Evolutionary conservation across 2,888 invertebrate species (phyloP).

Genomic region (Diadegma fenestrale): DNA sequence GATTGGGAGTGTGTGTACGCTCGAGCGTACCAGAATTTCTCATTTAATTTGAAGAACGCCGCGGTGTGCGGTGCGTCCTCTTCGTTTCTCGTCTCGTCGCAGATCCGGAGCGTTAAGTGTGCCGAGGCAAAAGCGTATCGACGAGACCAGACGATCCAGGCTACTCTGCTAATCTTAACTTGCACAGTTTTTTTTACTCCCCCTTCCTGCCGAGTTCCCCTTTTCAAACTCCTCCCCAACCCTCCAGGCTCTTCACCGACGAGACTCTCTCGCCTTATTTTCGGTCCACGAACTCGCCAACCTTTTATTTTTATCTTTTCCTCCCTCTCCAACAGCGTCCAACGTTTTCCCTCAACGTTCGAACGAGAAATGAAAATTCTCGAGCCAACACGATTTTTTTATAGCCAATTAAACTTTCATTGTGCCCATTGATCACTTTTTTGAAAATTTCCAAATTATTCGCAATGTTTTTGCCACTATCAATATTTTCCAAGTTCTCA

Average conservation of each 20-base stretch:
- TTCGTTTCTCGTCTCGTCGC: constrained; percentile 17
- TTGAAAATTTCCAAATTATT: neutral
- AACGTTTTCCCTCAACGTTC: constrained; percentile 1
- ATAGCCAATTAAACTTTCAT: neutral
- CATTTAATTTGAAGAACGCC: constrained; percentile 65
- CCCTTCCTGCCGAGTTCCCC: constrained; percentile 30
- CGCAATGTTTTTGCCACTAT: neutral
- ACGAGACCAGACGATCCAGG: constrained; percentile 60
- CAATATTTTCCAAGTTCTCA: neutral
- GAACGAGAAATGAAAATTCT: neutral
- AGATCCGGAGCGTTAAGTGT: constrained; percentile 43
- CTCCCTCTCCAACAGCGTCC: neutral
- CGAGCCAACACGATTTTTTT: neutral
- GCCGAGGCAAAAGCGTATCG: constrained; percentile 56
- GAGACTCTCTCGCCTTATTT: constrained; percentile 39
- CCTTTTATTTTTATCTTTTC: constrained; percentile 33
- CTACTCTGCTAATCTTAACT: constrained; percentile 67
- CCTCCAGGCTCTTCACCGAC: constrained; percentile 35
- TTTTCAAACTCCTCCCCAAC: constrained; percentile 34
- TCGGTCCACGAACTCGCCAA: constrained; percentile 22
- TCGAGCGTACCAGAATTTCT: constrained; percentile 49
- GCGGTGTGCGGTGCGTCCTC: constrained; percentile 17
- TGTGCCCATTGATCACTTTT: neutral
- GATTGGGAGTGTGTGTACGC: constrained; percentile 22
- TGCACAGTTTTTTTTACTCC: constrained; percentile 37